Evolutionary conservation across 2,113 vertebrate species (phyloP), one percentile per base, ranked within the genome.

Genomic region (Sebastes fasciatus): DNA sequence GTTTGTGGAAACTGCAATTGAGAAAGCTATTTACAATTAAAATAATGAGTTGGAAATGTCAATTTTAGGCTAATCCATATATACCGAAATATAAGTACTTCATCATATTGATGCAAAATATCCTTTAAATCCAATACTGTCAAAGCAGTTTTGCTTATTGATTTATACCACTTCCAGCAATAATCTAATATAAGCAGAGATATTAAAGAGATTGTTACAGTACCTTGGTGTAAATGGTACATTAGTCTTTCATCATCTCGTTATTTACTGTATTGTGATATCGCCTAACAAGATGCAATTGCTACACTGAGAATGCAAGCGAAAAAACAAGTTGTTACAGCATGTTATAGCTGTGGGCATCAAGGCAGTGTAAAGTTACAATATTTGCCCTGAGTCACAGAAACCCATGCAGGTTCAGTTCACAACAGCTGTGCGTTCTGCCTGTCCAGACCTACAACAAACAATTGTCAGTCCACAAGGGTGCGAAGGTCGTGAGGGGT

Each of bases 401-500:
- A 84, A 8, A 43, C 52, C 16, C n/a, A 45, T 61, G 8, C 16
- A 23, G 43, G 5, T 34, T 58, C 12, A 13, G n/a, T 43, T 49
- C 6, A 4, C n/a, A 42, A 43, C 43, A 17, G 49, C 48, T 40
- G 52, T 40, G 46, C 34, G 48, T 65, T 12, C 8, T 61, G 67
- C 26, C 9, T 43, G 23, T 70, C n/a, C 17, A 65, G 57, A 52
- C 49, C n/a, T 66, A 19, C 46, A 71, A 23, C 80, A 72, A 55
- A 67, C 52, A 58, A 48, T 45, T 77, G 66, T 55, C 46, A 62
- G 61, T 70, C 72, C 49, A 1, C 16, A 14, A 11, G 1, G 51
- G 43, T 74, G 49, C 12, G 1, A 70, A 60, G 64, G 80, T 79
- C 40, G 26, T 70, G 54, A 74, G 64, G 51, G 67, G 79, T 79